Base-by-base conservation (phyloP, 1,140 invertebrate genomes). In the Telenomus remus region DNA sequence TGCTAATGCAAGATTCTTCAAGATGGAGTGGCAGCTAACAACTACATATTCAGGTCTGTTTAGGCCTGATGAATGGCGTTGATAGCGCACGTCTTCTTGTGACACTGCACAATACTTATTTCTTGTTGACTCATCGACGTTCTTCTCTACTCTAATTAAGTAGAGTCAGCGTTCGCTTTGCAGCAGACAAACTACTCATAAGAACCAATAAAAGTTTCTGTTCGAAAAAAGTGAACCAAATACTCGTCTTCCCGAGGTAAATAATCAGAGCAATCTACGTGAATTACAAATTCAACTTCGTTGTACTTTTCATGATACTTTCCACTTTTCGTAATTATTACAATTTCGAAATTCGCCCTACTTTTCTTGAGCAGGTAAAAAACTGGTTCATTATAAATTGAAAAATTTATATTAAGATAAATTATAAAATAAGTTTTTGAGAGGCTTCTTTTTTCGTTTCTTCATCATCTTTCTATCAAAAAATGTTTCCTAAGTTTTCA, bases 71-170 rank as follows among this genome's bases (percentile, higher is more conserved):
- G 80, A 82, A 81, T 76, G 73, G 59, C 57, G 79, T 76, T 78
- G 82, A 84, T 84, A 84, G 81, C 80, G 80, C 82, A 84, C 82
- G 81, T 82, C 78, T 78, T 70, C 68, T 69, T 50, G 54, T 74
- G 50, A 70, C 57, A 42, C 60, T 77, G 66, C 49, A 80, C 80
- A 82, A 82, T 81, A 65, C 74, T 49, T 60, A 48, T 73, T 69
- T 79, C 61, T 71, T 66, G 76, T 59, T 53, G 34, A 74, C 76
- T 78, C 79, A 79, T 79, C 61, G 55, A 64, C 64, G 49, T 59
- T 50, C 61, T 57, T 14, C 43, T 68, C 54, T 54, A 50, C 68
- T 80, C 80, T 78, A 83, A 84, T 83, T 82, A 84, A 83, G 79
- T 84, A 66, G 79, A 84, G 80, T 84, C 82, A 84, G 83, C 42